Percentiles rank a stretch among this genome's conserved stretches.
Conservation (phyloP, 2,797 vertebrate species). For the Lepilemur septentrionalis region DNA sequence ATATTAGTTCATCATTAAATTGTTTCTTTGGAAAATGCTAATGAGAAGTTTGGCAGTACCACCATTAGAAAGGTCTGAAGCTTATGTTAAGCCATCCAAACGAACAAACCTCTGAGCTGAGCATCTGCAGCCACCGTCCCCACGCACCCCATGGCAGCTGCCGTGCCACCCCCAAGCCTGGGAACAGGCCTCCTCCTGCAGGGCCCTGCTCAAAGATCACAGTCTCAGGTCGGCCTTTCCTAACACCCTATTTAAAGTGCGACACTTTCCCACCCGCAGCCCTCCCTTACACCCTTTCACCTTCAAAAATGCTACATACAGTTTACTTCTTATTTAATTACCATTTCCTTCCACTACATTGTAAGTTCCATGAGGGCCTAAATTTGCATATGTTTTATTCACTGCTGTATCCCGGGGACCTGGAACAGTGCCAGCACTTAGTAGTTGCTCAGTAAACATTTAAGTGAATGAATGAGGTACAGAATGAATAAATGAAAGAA, state of each 20-base stretch:
- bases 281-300: neutral
- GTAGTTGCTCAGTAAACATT: neutral
- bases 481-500: neutral
- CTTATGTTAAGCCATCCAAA: neutral
- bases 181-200: neutral
- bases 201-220: neutral
- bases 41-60: neutral
- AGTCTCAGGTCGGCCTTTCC: neutral
- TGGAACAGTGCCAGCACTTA: neutral
- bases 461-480: neutral
- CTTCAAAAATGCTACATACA: neutral
- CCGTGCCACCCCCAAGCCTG: too few relatives aligned
- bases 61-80: neutral
- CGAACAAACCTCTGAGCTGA: neutral
- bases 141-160: neutral
- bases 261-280: neutral
- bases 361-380: neutral
- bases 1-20: neutral
- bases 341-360: neutral
- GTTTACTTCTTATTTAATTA: neutral
- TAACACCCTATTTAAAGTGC: neutral
- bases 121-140: neutral
- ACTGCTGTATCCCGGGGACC: neutral
- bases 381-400: neutral
- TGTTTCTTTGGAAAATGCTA: neutral